These are phyloP conservation scores for Sebastes wilsoni DNA, from an alignment of 2,797 vertebrate genomes.

Conservation along the genomic window DNA sequence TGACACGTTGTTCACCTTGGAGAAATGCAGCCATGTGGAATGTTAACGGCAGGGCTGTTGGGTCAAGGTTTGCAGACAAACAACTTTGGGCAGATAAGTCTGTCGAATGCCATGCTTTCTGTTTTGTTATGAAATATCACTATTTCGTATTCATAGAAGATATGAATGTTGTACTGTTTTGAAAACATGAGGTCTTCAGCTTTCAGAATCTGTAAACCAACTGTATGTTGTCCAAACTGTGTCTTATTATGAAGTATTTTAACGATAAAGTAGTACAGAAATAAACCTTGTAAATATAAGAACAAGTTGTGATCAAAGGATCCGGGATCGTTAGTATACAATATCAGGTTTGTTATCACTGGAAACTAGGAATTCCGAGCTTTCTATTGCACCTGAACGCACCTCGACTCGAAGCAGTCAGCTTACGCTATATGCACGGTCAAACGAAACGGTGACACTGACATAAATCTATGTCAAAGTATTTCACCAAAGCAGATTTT, in stretches of 20 bases:
- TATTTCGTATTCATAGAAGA: background rate
- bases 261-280: too few species aligned
- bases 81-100: slow-evolving; percentile 20
- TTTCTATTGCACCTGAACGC: rapidly evolving
- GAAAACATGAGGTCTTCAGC: background rate
- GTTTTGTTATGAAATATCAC: background rate
- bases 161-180: too few species aligned
- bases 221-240: background rate
- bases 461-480: background rate
- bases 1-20: slow-evolving; percentile 30
- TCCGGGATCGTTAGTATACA: too few species aligned
- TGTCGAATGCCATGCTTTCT: background rate
- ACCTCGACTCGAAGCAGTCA: background rate
- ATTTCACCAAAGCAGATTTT: background rate
- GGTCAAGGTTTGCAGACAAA: slow-evolving; percentile 50
- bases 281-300: too few species aligned
- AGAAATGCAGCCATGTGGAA: slow-evolving; percentile 39
- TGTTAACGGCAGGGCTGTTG: background rate
- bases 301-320: too few species aligned
- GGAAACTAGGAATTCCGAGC: background rate
- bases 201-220: background rate
- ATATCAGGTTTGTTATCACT: background rate
- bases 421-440: background rate
- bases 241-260: background rate
- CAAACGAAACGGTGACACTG: background rate